phyloP scores from a whole-genome alignment of 1,140 invertebrate species.

The Penaeus vannamei region DNA sequence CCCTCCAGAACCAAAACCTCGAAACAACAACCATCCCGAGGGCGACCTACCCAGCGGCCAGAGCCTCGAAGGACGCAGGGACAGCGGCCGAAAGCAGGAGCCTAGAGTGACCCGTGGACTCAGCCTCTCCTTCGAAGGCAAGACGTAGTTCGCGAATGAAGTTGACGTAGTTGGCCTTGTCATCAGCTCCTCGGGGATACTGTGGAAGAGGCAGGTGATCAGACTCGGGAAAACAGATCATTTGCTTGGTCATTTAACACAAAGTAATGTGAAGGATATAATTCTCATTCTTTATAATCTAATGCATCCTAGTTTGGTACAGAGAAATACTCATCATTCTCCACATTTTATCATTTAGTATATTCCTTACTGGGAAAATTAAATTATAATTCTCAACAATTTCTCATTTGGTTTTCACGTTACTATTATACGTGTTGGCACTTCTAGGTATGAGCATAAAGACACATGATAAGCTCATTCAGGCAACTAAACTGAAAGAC shows the following conservation, averaged over 20 bases:
- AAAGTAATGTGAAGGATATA: not conserved
- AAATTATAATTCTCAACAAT: too few species aligned
- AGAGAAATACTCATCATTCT: not conserved
- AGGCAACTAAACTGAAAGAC: too few species aligned
- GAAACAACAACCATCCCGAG: not conserved
- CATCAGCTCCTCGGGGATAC: conserved; percentile 82
- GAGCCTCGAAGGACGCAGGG: conserved; percentile 92
- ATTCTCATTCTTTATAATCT: not conserved
- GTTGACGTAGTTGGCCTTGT: conserved; percentile 85
- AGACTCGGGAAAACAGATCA: not conserved
- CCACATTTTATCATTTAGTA: too few species aligned
- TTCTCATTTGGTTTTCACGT: too few species aligned
- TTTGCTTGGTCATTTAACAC: not conserved
- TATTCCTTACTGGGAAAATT: too few species aligned
- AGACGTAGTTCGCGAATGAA: conserved; percentile 86
- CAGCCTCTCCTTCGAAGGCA: conserved; percentile 91
- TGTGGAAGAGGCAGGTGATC: not conserved
- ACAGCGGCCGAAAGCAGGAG: conserved; percentile 91
- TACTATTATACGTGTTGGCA: too few species aligned
- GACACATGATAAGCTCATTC: too few species aligned
- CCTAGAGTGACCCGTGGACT: conserved; percentile 83
- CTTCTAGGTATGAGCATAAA: too few species aligned
- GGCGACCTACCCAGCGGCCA: conserved; percentile 82
- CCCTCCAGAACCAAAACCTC: too few species aligned
- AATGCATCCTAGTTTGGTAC: not conserved